Percentiles rank a stretch among this genome's conserved stretches.
These are phyloP conservation scores for Crematogaster levior DNA, from an alignment of 2,888 invertebrate species.

Conservation along the genomic window DNA sequence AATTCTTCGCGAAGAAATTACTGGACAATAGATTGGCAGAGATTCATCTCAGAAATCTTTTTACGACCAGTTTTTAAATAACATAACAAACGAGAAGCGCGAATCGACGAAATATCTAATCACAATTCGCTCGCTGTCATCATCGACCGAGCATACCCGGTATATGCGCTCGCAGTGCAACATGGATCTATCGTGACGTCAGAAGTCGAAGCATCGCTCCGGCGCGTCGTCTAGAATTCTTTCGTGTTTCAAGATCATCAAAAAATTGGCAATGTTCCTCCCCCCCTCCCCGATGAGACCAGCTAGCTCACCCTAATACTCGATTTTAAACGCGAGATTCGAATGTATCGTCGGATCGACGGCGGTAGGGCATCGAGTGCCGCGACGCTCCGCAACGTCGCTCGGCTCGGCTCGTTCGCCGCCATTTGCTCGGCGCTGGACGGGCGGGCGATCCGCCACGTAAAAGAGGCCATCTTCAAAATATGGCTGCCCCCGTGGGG, in stretches of 20 bases:
- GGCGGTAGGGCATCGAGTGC: not conserved
- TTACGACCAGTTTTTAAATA: not conserved
- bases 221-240: slow-evolving; percentile 4
- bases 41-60: too few species aligned
- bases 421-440: slow-evolving; percentile 62
- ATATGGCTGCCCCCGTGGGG: slow-evolving; percentile 88
- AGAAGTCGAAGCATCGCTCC: slow-evolving; percentile 48
- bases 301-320: not conserved
- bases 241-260: not conserved
- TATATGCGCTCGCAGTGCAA: slow-evolving; percentile 28
- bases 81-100: not conserved
- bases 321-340: not conserved
- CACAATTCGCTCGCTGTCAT: not conserved
- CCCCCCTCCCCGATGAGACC: not conserved
- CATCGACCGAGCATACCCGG: slow-evolving; percentile 3
- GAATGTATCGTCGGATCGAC: not conserved
- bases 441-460: slow-evolving; percentile 49
- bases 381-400: not conserved
- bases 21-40: not conserved
- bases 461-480: slow-evolving; percentile 88
- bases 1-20: not conserved
- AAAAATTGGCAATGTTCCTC: too few species aligned
- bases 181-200: slow-evolving; percentile 57
- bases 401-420: slow-evolving; percentile 24
- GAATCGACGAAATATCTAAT: not conserved